Evolutionary conservation across 2,113 vertebrate genomes (phyloP), one percentile per base, ranked within the genome.

Genomic region (Saccopteryx leptura): DNA sequence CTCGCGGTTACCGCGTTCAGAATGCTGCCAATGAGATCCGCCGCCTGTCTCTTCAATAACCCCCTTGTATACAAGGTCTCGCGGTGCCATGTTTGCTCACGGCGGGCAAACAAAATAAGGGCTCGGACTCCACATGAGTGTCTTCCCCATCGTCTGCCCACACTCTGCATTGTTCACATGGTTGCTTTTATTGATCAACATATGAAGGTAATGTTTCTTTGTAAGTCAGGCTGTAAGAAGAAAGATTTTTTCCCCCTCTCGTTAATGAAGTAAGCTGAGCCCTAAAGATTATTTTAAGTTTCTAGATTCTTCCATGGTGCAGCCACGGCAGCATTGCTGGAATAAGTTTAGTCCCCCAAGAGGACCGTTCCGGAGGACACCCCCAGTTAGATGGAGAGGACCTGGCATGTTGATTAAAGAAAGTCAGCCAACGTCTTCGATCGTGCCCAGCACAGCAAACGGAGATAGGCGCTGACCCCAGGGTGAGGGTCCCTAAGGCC

Each of bases 301-400:
- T 96, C 61, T 97, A 79, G 74, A 83, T 79, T 93, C 28, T 91
- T 86, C 72, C 78, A 7, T 58, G 69, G 46, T 86, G 96, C 23
- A 95, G 31, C 79, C 94, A 56, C 68, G 26, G n/a, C 61, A 54
- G 26, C 33, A 50, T 52, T 87, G 66, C 65, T 90, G 39, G 78
- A 74, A 60, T 87, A 75, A 92, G 14, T 80, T 39, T 69, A 60
- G 13, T 81, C 46, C 96, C 81, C 87, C n/a, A 24, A 52, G 54
- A 58, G 48, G 18, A 90, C 18, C 21, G 60, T 72, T 91, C 21
- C 86, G 9, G 61, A 95, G 48, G 69, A 39, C 33, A 79, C 7
- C 24, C 52, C 95, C 56, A 88, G 92, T 90, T 90, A 75, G 56
- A 68, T 58, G 24, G 48, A 50, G 94, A 85, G 91, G 26, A 31